phyloP scores from a whole-genome alignment of 2,797 vertebrate genomes.

The Pelochelys cantorii region DNA sequence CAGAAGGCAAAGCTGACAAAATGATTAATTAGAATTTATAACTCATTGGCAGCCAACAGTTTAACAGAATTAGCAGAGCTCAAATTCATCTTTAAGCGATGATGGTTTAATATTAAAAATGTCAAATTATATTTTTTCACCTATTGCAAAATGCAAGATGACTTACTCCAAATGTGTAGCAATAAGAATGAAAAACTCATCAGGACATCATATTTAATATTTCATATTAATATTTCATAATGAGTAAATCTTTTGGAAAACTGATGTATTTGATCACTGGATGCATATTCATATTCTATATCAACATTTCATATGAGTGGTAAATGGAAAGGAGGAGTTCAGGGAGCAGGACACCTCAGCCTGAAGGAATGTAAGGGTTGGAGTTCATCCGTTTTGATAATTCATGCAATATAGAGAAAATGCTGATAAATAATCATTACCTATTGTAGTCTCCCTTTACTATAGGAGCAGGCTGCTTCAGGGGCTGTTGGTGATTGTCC shows the following conservation, averaged over 20 bases:
- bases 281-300: not conserved
- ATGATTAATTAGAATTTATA: constrained; percentile 84
- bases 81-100: constrained; percentile 82
- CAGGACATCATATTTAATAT: not conserved
- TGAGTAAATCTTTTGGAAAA: not conserved
- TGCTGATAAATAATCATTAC: no score
- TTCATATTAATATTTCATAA: no score
- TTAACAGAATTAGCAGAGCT: constrained; percentile 84
- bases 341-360: not conserved
- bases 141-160: constrained; percentile 61
- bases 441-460: no score
- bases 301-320: not conserved
- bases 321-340: not conserved
- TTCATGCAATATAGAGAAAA: not conserved
- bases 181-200: constrained; percentile 36
- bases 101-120: constrained; percentile 77
- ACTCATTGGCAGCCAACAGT: constrained; percentile 79
- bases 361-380: not conserved
- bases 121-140: constrained; percentile 80
- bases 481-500: no score
- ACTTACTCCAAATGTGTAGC: constrained; percentile 61
- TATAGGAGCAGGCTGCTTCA: no score
- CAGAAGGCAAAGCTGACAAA: constrained; percentile 81
- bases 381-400: fast-evolving
- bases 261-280: not conserved